These are phyloP conservation scores for Lysandra coridon DNA, from an alignment of 2,888 invertebrate genomes.

Conservation along the genomic window DNA sequence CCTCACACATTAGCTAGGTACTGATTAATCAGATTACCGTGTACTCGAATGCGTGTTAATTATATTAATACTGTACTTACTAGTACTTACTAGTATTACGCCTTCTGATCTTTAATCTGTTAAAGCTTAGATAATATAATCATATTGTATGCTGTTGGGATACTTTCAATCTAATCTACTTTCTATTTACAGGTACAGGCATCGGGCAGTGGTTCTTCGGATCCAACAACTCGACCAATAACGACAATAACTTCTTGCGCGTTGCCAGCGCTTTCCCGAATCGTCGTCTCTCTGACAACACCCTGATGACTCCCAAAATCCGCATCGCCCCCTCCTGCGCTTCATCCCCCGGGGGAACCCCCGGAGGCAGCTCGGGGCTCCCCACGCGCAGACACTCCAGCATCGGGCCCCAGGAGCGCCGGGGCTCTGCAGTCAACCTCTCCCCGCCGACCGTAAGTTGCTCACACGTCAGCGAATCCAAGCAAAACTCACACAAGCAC, in stretches of 20 bases:
- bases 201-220: conserved; percentile 92
- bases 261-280: conserved; percentile 91
- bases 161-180: not conserved
- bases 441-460: conserved; percentile 93
- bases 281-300: conserved; percentile 94
- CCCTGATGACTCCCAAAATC: conserved; percentile 94
- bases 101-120: not conserved
- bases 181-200: conserved; percentile 57
- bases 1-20: not conserved
- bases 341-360: conserved; percentile 87
- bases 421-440: conserved; percentile 90
- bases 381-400: conserved; percentile 94
- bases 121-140: not conserved
- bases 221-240: conserved; percentile 81
- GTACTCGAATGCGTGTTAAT: conserved; percentile 1
- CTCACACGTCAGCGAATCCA: not conserved
- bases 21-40: not conserved
- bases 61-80: not conserved
- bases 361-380: conserved; percentile 87
- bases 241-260: conserved; percentile 90
- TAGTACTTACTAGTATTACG: not conserved
- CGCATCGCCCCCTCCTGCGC: conserved; percentile 94
- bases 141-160: not conserved
- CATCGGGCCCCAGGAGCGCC: conserved; percentile 93
- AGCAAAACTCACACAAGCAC: conserved; percentile 24